Evolutionary conservation across 2,888 invertebrate genomes (phyloP).

Genomic region (Alsophila aescularia): DNA sequence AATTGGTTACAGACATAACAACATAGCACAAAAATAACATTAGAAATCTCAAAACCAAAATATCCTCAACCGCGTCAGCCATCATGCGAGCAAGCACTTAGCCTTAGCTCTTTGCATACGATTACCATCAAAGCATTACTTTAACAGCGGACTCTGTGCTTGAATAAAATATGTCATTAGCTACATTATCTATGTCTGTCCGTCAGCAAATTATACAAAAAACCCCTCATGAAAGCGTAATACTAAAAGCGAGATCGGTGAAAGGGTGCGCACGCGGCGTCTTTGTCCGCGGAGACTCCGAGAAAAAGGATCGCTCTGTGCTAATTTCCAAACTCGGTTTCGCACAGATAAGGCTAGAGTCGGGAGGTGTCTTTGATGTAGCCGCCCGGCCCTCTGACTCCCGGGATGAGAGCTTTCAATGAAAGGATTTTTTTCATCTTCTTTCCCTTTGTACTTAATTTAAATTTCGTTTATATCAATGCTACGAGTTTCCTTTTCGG

Average conservation of each 20-base stretch:
- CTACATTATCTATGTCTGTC: conserved; percentile 64
- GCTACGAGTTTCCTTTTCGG: conserved; percentile 82
- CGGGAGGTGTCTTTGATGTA: conserved; percentile 82
- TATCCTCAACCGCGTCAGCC: conserved; percentile 1
- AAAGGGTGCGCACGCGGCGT: conserved; percentile 78
- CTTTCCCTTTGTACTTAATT: conserved; percentile 85
- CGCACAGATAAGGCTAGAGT: conserved; percentile 79
- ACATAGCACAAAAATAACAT: background rate
- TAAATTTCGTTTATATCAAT: conserved; percentile 85
- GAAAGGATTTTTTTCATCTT: conserved; percentile 85
- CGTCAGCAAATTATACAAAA: conserved; percentile 67
- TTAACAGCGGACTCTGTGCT: conserved; percentile 51
- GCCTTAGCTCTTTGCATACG: conserved; percentile 50
- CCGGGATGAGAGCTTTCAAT: conserved; percentile 83
- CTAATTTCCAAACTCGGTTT: conserved; percentile 83
- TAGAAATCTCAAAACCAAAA: conserved; percentile 7
- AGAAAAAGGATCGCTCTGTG: conserved; percentile 69
- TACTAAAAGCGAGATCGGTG: conserved; percentile 61
- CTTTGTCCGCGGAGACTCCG: conserved; percentile 48
- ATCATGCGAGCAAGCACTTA: conserved; percentile 35
- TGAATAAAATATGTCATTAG: conserved; percentile 76
- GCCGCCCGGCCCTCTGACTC: conserved; percentile 81
- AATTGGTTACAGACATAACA: background rate
- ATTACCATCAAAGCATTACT: conserved; percentile 49
- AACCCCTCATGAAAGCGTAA: conserved; percentile 71